These are phyloP conservation scores for Numenius arquata DNA, from an alignment of 2,113 vertebrate genomes.

Conservation along the genomic window DNA sequence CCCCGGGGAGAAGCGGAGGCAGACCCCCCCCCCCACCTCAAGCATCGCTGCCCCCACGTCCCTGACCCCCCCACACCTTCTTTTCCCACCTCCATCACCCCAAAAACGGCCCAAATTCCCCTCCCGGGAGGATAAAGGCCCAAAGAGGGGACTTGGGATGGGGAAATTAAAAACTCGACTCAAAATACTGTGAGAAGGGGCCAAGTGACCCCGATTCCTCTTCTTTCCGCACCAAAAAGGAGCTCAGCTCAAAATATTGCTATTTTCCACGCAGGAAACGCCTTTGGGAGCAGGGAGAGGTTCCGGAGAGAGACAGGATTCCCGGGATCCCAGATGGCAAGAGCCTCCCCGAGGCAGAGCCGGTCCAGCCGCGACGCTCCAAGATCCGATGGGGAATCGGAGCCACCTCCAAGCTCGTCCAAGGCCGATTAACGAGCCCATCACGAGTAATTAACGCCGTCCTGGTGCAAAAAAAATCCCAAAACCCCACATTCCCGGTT, in stretches of 20 bases:
- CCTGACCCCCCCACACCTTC: too few species aligned
- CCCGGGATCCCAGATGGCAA: fast-evolving
- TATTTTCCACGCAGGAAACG: neutral
- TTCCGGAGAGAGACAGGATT: too few species aligned
- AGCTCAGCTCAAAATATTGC: neutral
- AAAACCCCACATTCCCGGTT: neutral
- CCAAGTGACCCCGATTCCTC: fast-evolving
- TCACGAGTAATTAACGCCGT: fast-evolving
- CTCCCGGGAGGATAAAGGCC: neutral
- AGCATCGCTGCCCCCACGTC: fast-evolving
- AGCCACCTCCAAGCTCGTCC: neutral
- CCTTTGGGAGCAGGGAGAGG: neutral
- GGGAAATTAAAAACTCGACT: neutral
- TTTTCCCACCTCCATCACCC: neutral
- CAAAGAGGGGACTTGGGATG: neutral
- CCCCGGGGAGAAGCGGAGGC: neutral
- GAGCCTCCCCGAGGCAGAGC: neutral
- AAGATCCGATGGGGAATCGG: fast-evolving
- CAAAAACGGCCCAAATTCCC: neutral
- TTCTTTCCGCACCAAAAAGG: fast-evolving
- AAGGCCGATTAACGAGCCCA: neutral
- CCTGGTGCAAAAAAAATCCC: neutral
- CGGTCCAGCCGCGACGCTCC: fast-evolving
- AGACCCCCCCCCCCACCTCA: too few species aligned
- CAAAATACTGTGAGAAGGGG: neutral